Percentiles rank a stretch among this genome's conserved stretches.
These are phyloP conservation scores for Antheraea yamamai DNA, from an alignment of 2,888 invertebrate genomes.

Conservation along the genomic window DNA sequence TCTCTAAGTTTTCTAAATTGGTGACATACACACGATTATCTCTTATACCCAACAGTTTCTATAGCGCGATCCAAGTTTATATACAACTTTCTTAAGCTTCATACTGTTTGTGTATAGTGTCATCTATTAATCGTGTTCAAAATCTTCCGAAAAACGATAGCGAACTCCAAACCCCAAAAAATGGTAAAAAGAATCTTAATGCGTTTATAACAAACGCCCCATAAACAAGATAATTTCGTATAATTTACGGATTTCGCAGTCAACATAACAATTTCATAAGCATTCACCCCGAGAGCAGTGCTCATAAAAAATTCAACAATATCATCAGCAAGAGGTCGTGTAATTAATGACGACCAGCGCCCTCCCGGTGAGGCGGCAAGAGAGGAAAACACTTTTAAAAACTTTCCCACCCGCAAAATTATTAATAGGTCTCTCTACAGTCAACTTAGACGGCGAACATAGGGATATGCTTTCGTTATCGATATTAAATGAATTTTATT, in stretches of 20 bases:
- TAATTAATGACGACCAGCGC: slow-evolving; percentile 61
- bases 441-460: slow-evolving; percentile 46
- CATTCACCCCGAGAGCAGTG: slow-evolving; percentile 39
- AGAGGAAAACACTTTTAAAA: slow-evolving; percentile 74
- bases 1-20: too few relatives aligned
- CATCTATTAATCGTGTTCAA: background rate
- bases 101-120: background rate
- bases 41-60: too few relatives aligned
- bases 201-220: slow-evolving; percentile 12
- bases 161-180: background rate
- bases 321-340: slow-evolving; percentile 66
- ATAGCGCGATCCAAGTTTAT: too few relatives aligned
- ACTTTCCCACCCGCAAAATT: slow-evolving; percentile 73
- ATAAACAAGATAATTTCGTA: slow-evolving; percentile 14
- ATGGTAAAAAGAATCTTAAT: background rate
- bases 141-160: background rate
- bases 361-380: slow-evolving; percentile 51
- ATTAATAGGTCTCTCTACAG: slow-evolving; percentile 74
- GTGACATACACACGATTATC: too few relatives aligned
- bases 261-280: slow-evolving; percentile 39
- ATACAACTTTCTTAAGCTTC: background rate
- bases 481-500: background rate
- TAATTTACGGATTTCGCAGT: slow-evolving; percentile 21
- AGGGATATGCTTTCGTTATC: slow-evolving; percentile 24
- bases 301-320: slow-evolving; percentile 67